Evolutionary conservation across 1,140 invertebrate genomes (phyloP), one percentile per base, ranked within the genome.

Genomic region (Neodiprion virginianus): DNA sequence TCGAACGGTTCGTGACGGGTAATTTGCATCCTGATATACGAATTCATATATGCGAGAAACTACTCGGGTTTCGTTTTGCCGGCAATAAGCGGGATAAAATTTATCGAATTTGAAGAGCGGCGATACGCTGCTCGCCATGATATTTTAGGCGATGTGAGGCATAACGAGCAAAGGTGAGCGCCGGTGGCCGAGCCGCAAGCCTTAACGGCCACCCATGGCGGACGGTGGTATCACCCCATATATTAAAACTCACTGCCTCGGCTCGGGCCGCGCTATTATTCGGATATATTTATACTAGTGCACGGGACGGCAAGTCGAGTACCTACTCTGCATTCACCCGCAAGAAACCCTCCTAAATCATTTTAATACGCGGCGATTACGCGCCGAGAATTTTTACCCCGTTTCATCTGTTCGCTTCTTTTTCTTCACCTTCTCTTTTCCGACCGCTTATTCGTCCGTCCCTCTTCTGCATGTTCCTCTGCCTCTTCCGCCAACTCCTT

Each of bases 361-460:
- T 53, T n/a, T 53, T 53, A 53, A 53, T 53, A 53, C 50, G 50
- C 50, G 50, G 50, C 50, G 50, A 53, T 53, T 53, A 53, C 50
- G 50, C 50, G 50, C 50, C 1, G 2, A 53, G n/a, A 11, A 53
- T 53, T 53, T n/a, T n/a, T 53, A 11, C n/a, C 50, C 50, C 50
- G n/a, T 21, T 21, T 21, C 17, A 21, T 21, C 50, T 21, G 17
- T 21, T 21, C 17, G 17, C 17, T 21, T 21, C 17, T 21, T 21
- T 21, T 21, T 21, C 10, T 53, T 53, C n/a, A 10, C 50, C 50
- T 53, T n/a, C 1, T 53, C n/a, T 53, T 21, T 21, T 21, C 17
- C 17, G 17, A 21, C 17, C 17, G 17, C 50, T 53, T 53, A 53
- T 53, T 1, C n/a, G 10, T 53, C 17, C 50, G 50, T 53, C n/a